Evolutionary conservation across 2,797 vertebrate genomes (phyloP), one percentile per base, ranked within the genome.

Genomic region (Onychomys arenicola): DNA sequence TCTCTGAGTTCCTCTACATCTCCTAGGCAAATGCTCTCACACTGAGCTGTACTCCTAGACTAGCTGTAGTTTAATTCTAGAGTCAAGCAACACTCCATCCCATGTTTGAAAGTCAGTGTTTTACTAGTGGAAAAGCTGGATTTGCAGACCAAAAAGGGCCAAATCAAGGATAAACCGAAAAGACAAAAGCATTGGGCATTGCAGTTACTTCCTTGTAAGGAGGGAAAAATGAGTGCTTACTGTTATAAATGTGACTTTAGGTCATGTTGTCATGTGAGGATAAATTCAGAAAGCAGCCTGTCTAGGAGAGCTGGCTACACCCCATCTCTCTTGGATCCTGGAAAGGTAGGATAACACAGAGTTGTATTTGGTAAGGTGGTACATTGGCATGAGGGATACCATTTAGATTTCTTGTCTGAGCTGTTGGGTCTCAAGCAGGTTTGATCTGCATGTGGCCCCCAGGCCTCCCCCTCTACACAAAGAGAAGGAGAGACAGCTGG

Each of bases 141-240:
- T 81, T 82, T 61, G 52, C 67, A 59, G 9, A 61, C 29, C 63
- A 43, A 80, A 78, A 80, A 80, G 32, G 61, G 75, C 63, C 37
- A 32, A 43, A 81, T 32, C 61, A 73, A 71, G 10, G 9, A 80
- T 83, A 86, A 87, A 46, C 25, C 5, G 69, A 69, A 80, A 65
- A 23, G 23, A 46, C 40, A 69, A 78, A 52, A 7, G 34, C 49
- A 69, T 43, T 8, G 21, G 59, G 40, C 46, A 65, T 57, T 65
- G 40, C 71, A 40, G 67, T 61, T 27, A 49, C 43, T 93, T 89
- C 65, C 65, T 89, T 89, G 49, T 89, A 73, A 89, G 55, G 76
- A 37, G 73, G 43, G 65, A 21, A 61, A 59, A 61, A 61, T 52
- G 43, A 2, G 34, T 73, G 34, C 29, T 73, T 37, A 52, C 27